Conservation (phyloP, 2,888 invertebrate genomes). For the Acheta domesticus region DNA sequence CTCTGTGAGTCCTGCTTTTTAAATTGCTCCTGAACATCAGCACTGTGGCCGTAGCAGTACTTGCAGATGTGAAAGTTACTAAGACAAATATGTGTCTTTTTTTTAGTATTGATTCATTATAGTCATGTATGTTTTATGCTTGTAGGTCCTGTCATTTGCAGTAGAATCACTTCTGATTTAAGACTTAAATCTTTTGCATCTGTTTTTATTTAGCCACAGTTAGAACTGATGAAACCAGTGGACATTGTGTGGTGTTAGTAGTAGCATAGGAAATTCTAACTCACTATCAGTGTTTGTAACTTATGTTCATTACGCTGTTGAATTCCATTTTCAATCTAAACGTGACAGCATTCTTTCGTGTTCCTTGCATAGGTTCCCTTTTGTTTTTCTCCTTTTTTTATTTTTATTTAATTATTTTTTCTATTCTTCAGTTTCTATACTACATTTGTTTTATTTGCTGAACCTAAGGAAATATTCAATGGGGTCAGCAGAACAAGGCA, state of each 20-base stretch:
- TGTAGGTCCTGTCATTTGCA: conserved; percentile 11
- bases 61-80: neutral
- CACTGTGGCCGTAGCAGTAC: neutral
- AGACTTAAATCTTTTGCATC: neutral
- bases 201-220: neutral
- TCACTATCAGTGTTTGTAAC: neutral
- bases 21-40: neutral
- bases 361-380: too few relatives aligned
- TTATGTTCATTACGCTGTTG: neutral
- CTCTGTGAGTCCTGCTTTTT: conserved; percentile 18
- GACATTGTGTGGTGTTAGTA: conserved; percentile 1
- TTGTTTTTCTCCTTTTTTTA: too few relatives aligned
- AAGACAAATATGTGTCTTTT: neutral
- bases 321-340: too few relatives aligned
- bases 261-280: neutral
- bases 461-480: too few relatives aligned
- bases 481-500: neutral
- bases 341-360: too few relatives aligned
- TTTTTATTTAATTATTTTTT: too few relatives aligned
- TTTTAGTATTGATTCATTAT: conserved; percentile 3
- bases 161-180: conserved; percentile 1
- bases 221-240: neutral
- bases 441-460: too few relatives aligned
- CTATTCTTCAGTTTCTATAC: too few relatives aligned
- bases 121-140: conserved; percentile 18